Evolutionary conservation across 1,140 invertebrate genomes (phyloP), one percentile per base, ranked within the genome.

Genomic region (Apis florea): DNA sequence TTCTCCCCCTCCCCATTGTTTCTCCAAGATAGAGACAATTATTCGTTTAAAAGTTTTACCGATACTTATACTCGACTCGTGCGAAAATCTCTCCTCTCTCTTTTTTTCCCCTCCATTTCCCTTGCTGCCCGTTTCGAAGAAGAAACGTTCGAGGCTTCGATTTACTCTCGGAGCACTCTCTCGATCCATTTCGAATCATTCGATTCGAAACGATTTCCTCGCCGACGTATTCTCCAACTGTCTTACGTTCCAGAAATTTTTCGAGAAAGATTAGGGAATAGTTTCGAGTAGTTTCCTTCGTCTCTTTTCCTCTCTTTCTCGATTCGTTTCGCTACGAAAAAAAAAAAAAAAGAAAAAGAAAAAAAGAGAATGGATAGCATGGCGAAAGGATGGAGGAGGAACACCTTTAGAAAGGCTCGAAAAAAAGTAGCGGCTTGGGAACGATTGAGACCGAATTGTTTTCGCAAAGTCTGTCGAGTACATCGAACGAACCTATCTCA

Each of bases 151-250:
- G 24, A 31, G 24, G 53, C 71, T 40, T 80, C 71, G 63, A 80
- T 75, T 74, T 80, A 80, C 71, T 40, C n/a, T 67, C 17, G n/a
- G 5, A 13, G 15, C 53, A 51, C 79, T 75, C 79, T 75, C 75
- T 75, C 71, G 49, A 81, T 81, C 63, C 66, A 67, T 63, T 58
- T 47, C 19, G 6, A 67, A 66, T 81, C 71, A 58, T 68, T 80
- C 71, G 71, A 74, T 75, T 58, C 49, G 72, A 75, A 81, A 47
- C 63, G 79, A 81, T 81, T 67, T 81, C 68, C 53, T n/a, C n/a
- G 10, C 11, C 53, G 24, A 3, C 17, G 31, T 61, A 40, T 17
- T 49, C 58, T n/a, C 40, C 31, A 31, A 12, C n/a, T 19, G 40
- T n/a, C 15, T 31, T 6, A 12, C 72, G 77, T 15, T 72, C 64